Base-by-base conservation (phyloP, 2,113 vertebrate species). In the Lontra canadensis region DNA sequence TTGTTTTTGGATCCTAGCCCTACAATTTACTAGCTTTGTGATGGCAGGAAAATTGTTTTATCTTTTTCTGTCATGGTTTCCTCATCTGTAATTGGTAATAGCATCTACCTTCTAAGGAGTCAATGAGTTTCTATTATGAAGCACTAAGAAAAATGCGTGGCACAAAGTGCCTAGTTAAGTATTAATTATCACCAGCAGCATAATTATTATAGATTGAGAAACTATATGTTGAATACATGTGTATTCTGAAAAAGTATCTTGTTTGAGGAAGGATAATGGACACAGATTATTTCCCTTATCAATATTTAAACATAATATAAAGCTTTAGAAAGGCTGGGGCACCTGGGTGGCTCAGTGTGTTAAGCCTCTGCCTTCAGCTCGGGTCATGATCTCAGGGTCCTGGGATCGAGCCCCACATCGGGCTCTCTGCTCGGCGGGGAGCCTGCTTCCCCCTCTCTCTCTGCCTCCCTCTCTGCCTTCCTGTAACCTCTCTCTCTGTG, bases 291-390 rank as follows among this genome's bases (percentile, higher is more conserved):
- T 89, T 87, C 90, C 8, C 21, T 69, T 49, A 55, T 20, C 55
- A 57, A 47, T 85, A 83, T 44, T 88, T 52, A 90, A 92, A 55
- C 42, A 71, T 42, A 85, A 81, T 67, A 93, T 82, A 52, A 67
- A 96, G 49, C 31, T 94, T 80, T 90, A 52, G 14, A 94, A 90
- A 84, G 49, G 42, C n/a, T n/a, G n/a, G n/a, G n/a, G n/a, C n/a
- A n/a, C n/a, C n/a, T n/a, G n/a, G n/a, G n/a, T n/a, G n/a, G n/a
- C n/a, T n/a, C n/a, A n/a, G n/a, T n/a, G n/a, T n/a, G n/a, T n/a
- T n/a, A n/a, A n/a, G n/a, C n/a, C n/a, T n/a, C n/a, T n/a, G n/a
- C n/a, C n/a, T n/a, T n/a, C n/a, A n/a, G n/a, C n/a, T n/a, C n/a
- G n/a, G n/a, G n/a, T n/a, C n/a, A n/a, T n/a, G n/a, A n/a, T n/a